Evolutionary conservation across 2,113 vertebrate genomes (phyloP), one percentile per base, ranked within the genome.

Genomic region (Leucosticte australis): DNA sequence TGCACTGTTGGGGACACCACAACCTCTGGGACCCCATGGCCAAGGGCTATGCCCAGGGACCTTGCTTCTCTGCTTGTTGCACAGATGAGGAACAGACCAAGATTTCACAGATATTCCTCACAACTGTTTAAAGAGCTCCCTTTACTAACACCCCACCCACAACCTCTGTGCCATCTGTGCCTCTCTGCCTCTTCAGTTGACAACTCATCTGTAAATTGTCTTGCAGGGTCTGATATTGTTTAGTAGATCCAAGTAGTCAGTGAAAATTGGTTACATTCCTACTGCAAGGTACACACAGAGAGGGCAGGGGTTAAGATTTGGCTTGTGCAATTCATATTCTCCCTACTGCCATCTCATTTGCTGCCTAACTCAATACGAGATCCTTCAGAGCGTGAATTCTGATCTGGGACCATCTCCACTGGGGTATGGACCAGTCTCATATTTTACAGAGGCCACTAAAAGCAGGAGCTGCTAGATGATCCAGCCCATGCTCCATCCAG

Each of bases 21-120:
- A 15, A 23, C 26, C 3, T 2, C 59, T 18, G 24, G n/a, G 44
- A 69, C 27, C 11, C 53, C 3, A 1, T 0, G 3, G 39, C 15
- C 4, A 7, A 39, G 46, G 63, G 50, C 52, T 63, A 47, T 46
- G 42, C 47, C 46, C 3, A 0, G 33, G 28, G 56, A n/a, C 47
- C 44, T 68, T 4, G 1, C 21, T 57, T 21, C 41, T 60, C 49
- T 6, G 0, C 75, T 84, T 33, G 44, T 67, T 47, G 78, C 0
- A 10, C 31, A 60, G 82, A 60, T 7, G 21, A 83, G n/a, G 33
- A 68, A 50, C 35, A 71, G 44, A 27, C 15, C 2, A 2, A 35
- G 35, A 55, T 50, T 82, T 60, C n/a, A 57, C 16, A 11, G 14
- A 4, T 63, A 60, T 24, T 79, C 59, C n/a, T 90, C 49, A 50